A percentile compares a stretch with the other conserved stretches of the same genome.
phyloP scores from a whole-genome alignment of 1,140 invertebrate species.

The Cotesia glomerata region DNA sequence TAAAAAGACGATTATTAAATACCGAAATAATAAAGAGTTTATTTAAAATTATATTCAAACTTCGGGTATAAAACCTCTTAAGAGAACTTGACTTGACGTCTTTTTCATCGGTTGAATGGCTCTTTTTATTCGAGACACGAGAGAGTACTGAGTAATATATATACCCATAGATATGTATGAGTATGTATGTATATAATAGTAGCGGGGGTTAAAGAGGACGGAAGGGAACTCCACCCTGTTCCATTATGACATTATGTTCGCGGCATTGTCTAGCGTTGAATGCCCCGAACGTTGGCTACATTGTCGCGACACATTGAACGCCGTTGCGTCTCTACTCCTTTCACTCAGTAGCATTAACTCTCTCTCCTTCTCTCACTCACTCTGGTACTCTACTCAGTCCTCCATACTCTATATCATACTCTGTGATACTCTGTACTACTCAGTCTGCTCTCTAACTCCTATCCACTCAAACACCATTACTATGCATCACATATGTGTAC shows the following conservation, averaged over 20 bases:
- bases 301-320: conserved; percentile 58
- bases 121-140: neutral
- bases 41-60: too few relatives aligned
- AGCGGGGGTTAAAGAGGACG: conserved; percentile 37
- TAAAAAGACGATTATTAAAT: too few relatives aligned
- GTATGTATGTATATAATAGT: neutral
- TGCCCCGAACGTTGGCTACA: conserved; percentile 60
- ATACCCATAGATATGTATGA: conserved; percentile 41
- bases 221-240: conserved; percentile 41
- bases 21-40: too few relatives aligned
- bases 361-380: neutral
- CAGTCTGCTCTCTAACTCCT: neutral
- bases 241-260: conserved; percentile 63
- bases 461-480: too few relatives aligned
- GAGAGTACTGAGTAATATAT: neutral
- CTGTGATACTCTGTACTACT: neutral
- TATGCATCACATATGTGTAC: too few relatives aligned
- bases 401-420: neutral
- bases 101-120: conserved; percentile 6
- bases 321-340: neutral
- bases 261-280: conserved; percentile 59
- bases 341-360: neutral
- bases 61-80: neutral
- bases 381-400: too few relatives aligned
- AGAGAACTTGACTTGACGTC: neutral